These are phyloP conservation scores for Lepus timidus DNA, from an alignment of 2,113 vertebrate genomes.

Conservation along the genomic window DNA sequence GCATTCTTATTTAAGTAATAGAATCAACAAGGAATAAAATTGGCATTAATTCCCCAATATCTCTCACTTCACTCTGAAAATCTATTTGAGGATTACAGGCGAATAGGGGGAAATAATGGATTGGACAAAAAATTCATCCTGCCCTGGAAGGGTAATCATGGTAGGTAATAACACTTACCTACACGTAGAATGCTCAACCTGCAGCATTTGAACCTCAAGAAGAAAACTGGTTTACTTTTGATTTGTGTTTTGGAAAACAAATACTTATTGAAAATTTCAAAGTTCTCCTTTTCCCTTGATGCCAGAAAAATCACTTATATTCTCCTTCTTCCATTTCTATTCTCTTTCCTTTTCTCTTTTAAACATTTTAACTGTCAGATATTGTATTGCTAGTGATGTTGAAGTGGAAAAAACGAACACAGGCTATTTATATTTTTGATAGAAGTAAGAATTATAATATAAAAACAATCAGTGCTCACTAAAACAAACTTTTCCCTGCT, in stretches of 20 bases:
- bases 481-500: not conserved
- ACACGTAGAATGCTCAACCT: not conserved
- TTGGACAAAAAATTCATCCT: not conserved
- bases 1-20: constrained; percentile 37
- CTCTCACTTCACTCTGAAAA: not conserved
- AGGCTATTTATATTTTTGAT: constrained; percentile 31
- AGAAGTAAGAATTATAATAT: not conserved
- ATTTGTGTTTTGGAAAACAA: not conserved
- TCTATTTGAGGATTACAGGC: not conserved
- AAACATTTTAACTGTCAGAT: not conserved
- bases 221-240: constrained; percentile 38
- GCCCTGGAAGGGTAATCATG: not conserved
- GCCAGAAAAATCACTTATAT: constrained; percentile 41
- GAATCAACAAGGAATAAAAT: not conserved
- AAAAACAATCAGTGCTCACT: not conserved
- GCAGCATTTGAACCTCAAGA: not conserved
- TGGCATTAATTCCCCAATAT: not conserved
- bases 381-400: not conserved
- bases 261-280: not conserved
- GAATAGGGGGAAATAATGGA: not conserved
- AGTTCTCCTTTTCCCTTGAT: constrained; percentile 2
- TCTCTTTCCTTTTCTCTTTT: not conserved
- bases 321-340: not conserved
- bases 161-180: not conserved
- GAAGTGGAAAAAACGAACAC: not conserved